A percentile compares a stretch with the other conserved stretches of the same genome.
Conservation (phyloP, 2,113 vertebrate genomes). For the rabbit (Oryctolagus cuniculus) region mOryCun1.1 NC_091433.1:22399001-22399500, state of each 20-base stretch:
- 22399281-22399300: background rate
- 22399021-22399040: conserved; percentile 11
- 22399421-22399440: background rate
- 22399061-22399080: background rate
- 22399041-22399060: background rate
- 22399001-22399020: background rate
- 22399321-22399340: background rate
- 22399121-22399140: background rate
- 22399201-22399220: fast-evolving
- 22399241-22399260: background rate
- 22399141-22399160: background rate
- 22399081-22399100: background rate
- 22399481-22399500: background rate
- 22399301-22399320: background rate
- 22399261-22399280: no score
- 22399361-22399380: background rate
- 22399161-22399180: background rate
- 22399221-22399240: fast-evolving
- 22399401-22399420: background rate
- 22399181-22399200: background rate
- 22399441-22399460: background rate
- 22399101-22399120: background rate
- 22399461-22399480: background rate
- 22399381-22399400: background rate
- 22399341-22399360: background rate